A percentile compares a stretch with the other conserved stretches of the same genome.
Conservation (phyloP, 2,113 vertebrate species). For the Rhegmatorhina hoffmannsi region DNA sequence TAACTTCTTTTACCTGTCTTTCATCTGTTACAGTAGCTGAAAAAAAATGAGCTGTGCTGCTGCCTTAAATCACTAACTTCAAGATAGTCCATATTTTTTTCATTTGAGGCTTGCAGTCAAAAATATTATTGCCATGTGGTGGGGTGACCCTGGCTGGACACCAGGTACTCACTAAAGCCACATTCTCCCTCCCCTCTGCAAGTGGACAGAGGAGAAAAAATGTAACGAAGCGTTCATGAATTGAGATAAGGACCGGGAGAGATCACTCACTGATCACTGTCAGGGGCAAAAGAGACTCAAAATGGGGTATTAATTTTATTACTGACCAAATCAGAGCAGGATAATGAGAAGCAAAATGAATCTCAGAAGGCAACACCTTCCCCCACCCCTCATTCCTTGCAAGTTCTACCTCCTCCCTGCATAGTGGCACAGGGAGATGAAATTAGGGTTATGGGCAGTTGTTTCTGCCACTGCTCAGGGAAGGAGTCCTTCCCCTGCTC, state of each 20-base stretch:
- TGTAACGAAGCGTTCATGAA: neutral
- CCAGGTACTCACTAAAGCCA: neutral
- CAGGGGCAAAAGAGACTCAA: neutral
- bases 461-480: neutral
- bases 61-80: neutral
- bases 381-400: neutral
- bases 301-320: neutral
- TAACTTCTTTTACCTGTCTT: neutral
- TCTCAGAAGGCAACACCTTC: neutral
- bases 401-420: neutral
- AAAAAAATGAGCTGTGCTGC: neutral
- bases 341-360: neutral
- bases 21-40: neutral
- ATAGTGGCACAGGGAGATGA: neutral
- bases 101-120: neutral
- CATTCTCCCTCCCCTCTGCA: neutral
- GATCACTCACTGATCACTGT: neutral
- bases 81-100: neutral
- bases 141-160: neutral
- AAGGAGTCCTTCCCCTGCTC: neutral
- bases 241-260: neutral
- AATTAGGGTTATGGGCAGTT: neutral
- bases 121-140: neutral
- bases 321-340: neutral
- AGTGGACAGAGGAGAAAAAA: neutral